These are phyloP conservation scores for Drosophila neutralis DNA, from an alignment of 2,888 invertebrate genomes.

Conservation along the genomic window DNA sequence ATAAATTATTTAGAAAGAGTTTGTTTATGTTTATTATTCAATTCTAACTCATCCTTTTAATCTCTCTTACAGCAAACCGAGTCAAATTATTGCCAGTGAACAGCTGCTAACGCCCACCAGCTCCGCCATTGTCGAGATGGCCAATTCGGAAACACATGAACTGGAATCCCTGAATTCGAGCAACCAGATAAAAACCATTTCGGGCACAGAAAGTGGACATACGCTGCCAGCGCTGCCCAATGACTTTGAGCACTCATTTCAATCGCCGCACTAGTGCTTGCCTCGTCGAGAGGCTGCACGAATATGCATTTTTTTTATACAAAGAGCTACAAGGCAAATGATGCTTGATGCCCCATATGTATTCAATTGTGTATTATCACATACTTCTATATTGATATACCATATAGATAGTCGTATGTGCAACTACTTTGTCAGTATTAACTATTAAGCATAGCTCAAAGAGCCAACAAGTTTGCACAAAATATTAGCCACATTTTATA, in stretches of 20 bases:
- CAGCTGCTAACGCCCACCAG: conserved; percentile 84
- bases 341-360: conserved; percentile 27
- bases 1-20: not conserved
- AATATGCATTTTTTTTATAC: conserved; percentile 47
- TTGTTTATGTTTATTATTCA: not conserved
- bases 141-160: conserved; percentile 84
- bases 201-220: conserved; percentile 79
- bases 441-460: conserved; percentile 34
- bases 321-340: conserved; percentile 10
- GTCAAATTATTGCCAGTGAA: conserved; percentile 83
- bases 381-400: conserved; percentile 33
- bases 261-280: conserved; percentile 54
- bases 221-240: conserved; percentile 66
- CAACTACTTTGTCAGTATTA: conserved; percentile 43
- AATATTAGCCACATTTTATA: conserved; percentile 33
- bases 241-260: conserved; percentile 81
- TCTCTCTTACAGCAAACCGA: conserved; percentile 76
- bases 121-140: conserved; percentile 84
- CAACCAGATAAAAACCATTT: conserved; percentile 83
- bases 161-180: conserved; percentile 84
- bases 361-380: conserved; percentile 33
- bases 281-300: conserved; percentile 10
- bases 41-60: not conserved
- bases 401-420: conserved; percentile 37
- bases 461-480: conserved; percentile 9